A percentile compares a stretch with the other conserved stretches of the same genome.
These are phyloP conservation scores for Ceratina japonica DNA, from an alignment of 1,140 invertebrate genomes.

Conservation along the genomic window DNA sequence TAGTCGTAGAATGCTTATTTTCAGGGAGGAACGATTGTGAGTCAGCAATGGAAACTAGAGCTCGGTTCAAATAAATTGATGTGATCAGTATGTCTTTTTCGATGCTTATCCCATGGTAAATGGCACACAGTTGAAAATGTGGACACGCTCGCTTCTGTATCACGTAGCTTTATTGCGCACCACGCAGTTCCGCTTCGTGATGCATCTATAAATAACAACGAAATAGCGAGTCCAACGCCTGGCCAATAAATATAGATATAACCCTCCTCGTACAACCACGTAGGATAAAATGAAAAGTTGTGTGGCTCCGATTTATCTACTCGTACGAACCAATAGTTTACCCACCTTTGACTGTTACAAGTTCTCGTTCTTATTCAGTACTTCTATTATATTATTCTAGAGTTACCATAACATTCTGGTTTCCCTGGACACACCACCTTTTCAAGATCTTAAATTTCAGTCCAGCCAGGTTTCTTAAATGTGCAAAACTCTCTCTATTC, in stretches of 20 bases:
- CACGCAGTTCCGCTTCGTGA: conserved; percentile 41
- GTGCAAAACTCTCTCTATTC: too few species aligned
- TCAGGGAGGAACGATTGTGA: conserved; percentile 26
- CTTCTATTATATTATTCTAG: too few species aligned
- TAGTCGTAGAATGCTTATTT: conserved; percentile 4
- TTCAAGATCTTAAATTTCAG: too few species aligned
- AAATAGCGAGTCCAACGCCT: conserved; percentile 69
- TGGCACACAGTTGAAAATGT: background rate
- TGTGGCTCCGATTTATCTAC: conserved; percentile 70
- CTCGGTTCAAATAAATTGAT: conserved; percentile 31
- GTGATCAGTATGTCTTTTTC: background rate
- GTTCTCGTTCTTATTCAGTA: conserved; percentile 41
- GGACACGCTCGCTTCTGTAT: conserved; percentile 53
- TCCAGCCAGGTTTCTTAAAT: too few species aligned
- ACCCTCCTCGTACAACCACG: conserved; percentile 30
- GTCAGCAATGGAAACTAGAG: conserved; percentile 31
- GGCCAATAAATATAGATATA: conserved; percentile 73
- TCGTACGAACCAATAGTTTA: conserved; percentile 70
- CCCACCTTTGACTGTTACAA: conserved; percentile 60
- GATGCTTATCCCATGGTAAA: background rate
- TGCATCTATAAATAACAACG: conserved; percentile 67
- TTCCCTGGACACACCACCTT: too few species aligned
- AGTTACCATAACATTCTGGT: too few species aligned
- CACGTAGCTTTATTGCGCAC: conserved; percentile 19
- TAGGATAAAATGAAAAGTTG: conserved; percentile 74